A percentile compares a stretch with the other conserved stretches of the same genome.
Conservation (phyloP, 2,888 invertebrate genomes). For the Oegoconia quadripuncta region DNA sequence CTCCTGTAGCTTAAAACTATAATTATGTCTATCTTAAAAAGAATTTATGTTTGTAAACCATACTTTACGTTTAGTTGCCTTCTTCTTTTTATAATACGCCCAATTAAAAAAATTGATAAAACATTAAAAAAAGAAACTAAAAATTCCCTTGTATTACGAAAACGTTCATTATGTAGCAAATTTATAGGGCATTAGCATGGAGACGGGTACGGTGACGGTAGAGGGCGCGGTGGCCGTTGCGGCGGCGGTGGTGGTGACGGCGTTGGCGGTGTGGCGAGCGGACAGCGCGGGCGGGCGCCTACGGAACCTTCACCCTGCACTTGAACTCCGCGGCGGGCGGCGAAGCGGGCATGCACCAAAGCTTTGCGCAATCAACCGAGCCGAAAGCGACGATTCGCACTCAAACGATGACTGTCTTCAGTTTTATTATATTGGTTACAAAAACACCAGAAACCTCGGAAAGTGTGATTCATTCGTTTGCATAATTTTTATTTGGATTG, state of each 20-base stretch:
- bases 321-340: conserved; percentile 54
- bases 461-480: not conserved
- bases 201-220: too few species aligned
- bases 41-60: too few species aligned
- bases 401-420: conserved; percentile 17
- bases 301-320: conserved; percentile 74
- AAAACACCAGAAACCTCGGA: not conserved
- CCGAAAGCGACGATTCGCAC: conserved; percentile 48
- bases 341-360: conserved; percentile 29
- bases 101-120: too few species aligned
- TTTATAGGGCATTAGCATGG: too few species aligned
- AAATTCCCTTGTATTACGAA: too few species aligned
- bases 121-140: too few species aligned
- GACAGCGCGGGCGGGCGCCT: conserved; percentile 16
- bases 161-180: too few species aligned
- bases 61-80: too few species aligned
- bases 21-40: too few species aligned
- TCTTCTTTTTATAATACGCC: too few species aligned
- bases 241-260: not conserved
- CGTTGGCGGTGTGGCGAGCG: not conserved
- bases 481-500: not conserved
- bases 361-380: conserved; percentile 60
- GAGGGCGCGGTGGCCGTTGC: not conserved
- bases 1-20: too few species aligned
- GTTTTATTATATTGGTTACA: conserved; percentile 10